Percentiles rank a stretch among this genome's conserved stretches.
phyloP scores from a whole-genome alignment of 2,113 vertebrate genomes.

The Cygnus buccinator region DNA sequence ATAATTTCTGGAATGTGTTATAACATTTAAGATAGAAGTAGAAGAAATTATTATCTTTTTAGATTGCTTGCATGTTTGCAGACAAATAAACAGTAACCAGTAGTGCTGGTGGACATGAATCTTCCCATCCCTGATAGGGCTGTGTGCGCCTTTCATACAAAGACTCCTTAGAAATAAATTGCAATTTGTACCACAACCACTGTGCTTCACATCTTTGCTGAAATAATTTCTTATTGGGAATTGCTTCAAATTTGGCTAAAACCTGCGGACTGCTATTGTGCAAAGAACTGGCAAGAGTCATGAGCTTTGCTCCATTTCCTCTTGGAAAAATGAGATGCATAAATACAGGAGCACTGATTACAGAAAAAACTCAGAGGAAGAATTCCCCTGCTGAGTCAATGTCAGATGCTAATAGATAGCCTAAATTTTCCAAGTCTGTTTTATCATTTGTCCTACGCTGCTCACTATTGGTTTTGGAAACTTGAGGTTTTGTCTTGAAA shows the following conservation, averaged over 20 bases:
- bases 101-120: neutral
- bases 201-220: neutral
- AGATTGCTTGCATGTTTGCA: neutral
- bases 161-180: neutral
- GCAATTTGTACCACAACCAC: neutral
- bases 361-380: constrained; percentile 43
- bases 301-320: constrained; percentile 29
- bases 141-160: neutral
- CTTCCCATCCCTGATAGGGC: neutral
- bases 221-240: neutral
- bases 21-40: neutral
- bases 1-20: neutral
- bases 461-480: neutral
- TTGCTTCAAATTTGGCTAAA: constrained; percentile 27
- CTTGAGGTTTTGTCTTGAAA: neutral
- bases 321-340: constrained; percentile 66
- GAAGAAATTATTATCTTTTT: neutral
- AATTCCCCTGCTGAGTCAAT: constrained; percentile 68
- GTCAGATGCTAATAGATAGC: constrained; percentile 50
- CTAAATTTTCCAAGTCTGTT: constrained; percentile 17
- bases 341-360: constrained; percentile 63
- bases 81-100: neutral
- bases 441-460: neutral
- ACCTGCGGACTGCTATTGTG: neutral
- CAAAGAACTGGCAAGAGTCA: constrained; percentile 3